Base-by-base conservation (phyloP, 2,888 invertebrate genomes). In the Tubulanus polymorphus region DNA sequence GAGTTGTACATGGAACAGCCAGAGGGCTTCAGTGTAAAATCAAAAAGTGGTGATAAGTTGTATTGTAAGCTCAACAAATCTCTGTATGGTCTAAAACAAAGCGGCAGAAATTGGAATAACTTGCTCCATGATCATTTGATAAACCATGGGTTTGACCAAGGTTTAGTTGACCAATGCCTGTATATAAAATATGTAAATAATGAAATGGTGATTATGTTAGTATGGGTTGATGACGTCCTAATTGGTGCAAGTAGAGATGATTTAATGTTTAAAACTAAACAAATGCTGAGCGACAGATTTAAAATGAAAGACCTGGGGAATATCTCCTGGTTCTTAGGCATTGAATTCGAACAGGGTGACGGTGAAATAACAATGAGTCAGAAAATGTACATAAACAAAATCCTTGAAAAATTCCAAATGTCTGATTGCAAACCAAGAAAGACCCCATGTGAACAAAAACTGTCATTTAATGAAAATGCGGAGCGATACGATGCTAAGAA, bases 21-120 rank as follows among this genome's bases (percentile, higher is more conserved):
- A 35, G 49, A 60, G 53, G 59, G 62, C 41, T 60, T 52, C 55
- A 35, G 37, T 32, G 35, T 37, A 5, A 6, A 25, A 27, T 10
- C n/a, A 25, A 37, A 49, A 35, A 25, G 26, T 26, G 53, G 50
- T 25, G 46, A 23, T 12, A 54, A 32, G 50, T 30, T 54, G 25
- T 56, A 56, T 3, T 62, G 47, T 27, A 61, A 45, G 51, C 28
- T 59, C 29, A 59, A 56, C 32, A 62, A 62, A 47, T 62, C 61
- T 25, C 53, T 63, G 26, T 62, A 62, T 56, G 61, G 61, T 18
- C 48, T 63, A 20, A 63, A 63, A 47, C 62, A 63, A 52, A 47
- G 48, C 46, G 60, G 63, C 28, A 54, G 58, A 52, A 60, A 60
- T 37, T 62, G 62, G 62, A 60, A 63, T 37, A 45, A 46, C 32